A percentile compares a stretch with the other conserved stretches of the same genome.
These are phyloP conservation scores for Neomorphus geoffroyi DNA, from an alignment of 2,797 vertebrate species.

Conservation along the genomic window DNA sequence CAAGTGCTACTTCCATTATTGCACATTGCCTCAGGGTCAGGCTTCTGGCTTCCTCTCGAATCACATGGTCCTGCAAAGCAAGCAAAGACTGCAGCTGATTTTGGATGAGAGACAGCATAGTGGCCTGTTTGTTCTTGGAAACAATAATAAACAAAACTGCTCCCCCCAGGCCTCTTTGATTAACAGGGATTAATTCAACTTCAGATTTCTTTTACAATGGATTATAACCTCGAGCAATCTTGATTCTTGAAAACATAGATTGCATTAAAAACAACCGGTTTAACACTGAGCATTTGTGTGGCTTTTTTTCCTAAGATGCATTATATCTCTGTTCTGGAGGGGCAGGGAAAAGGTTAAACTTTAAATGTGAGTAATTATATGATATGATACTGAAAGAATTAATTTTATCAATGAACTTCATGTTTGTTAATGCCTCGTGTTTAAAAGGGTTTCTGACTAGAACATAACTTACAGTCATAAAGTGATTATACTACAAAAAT, in stretches of 20 bases:
- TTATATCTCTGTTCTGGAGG: background rate
- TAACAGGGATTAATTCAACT: background rate
- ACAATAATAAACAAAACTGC: background rate
- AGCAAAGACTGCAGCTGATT: background rate
- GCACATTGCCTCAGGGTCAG: slow-evolving; percentile 91
- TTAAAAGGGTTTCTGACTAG: background rate
- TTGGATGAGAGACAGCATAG: background rate
- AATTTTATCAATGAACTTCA: background rate
- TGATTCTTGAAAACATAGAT: background rate
- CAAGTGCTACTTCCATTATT: slow-evolving; percentile 93
- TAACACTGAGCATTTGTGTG: background rate
- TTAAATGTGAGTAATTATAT: background rate
- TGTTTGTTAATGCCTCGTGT: background rate
- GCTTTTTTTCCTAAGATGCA: background rate
- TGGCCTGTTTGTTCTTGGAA: background rate
- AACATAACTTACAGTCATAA: background rate
- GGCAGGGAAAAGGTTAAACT: background rate
- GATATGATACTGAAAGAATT: background rate
- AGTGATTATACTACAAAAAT: background rate
- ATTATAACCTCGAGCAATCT: background rate
- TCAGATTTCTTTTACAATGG: background rate
- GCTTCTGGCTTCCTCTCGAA: slow-evolving; percentile 91
- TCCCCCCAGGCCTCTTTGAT: background rate
- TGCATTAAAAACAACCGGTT: background rate
- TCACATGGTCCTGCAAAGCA: slow-evolving; percentile 90